Base-by-base conservation (phyloP, 2,113 vertebrate genomes). In the Oncorhynchus gorbuscha region DNA sequence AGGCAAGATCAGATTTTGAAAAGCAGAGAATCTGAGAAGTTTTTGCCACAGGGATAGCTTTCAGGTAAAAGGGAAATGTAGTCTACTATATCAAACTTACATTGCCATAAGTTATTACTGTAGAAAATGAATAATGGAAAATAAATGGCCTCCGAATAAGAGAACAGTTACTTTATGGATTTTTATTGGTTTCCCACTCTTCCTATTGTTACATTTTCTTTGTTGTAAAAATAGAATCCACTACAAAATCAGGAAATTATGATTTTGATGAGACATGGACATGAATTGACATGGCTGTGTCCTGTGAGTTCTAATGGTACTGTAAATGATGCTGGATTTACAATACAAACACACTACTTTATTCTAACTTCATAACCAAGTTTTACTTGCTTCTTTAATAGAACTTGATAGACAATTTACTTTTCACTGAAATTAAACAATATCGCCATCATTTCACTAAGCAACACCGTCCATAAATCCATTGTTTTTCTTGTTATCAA, bases 41-140 rank as follows among this genome's bases (percentile, higher is more conserved):
- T 81, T 81, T 73, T 73, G 75, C 87, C 84, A 88, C 83, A 68
- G 89, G 84, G 85, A 72, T 30, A 35, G 76, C 82, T 78, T 72
- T 79, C 75, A 81, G 84, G 86, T 81, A 22, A 89, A 79, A 85
- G 81, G 76, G 81, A 86, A 83, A 89, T 83, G 81, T 73, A 85
- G 85, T 87, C 82, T 83, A 77, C 81, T 84, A 74, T 78, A 80
- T 82, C 73, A 48, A 76, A 79, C 80, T 84, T 83, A 88, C 65
- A 85, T 84, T 73, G 84, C 85, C 86, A 85, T 91, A 86, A 90
- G 84, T 66, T 78, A 84, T 84, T 91, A 80, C 85, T 82, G 86
- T 86, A 78, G 75, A 86, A 87, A 88, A 87, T 85, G 84, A 82
- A 88, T 85, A 79, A 85, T 79, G 78, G 81, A 84, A 87, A 74